phyloP scores from a whole-genome alignment of 92 coral and sea anemone species.

The Paramuricea clavata region DNA sequence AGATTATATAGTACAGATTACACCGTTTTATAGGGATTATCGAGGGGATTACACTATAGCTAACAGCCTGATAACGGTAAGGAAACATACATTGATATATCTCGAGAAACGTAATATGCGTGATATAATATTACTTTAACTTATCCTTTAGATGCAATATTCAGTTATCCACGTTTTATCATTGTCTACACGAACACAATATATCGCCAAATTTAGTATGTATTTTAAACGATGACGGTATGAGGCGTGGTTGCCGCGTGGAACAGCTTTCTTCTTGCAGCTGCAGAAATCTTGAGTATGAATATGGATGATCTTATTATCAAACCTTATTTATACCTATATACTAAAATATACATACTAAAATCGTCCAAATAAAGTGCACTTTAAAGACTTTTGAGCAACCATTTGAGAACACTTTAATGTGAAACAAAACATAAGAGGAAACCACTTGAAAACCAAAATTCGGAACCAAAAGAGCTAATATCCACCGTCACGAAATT shows the following conservation, averaged over 20 bases:
- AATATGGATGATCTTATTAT: neutral
- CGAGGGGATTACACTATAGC: too few relatives aligned
- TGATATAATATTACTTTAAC: neutral
- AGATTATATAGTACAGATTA: too few relatives aligned
- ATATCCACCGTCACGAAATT: neutral
- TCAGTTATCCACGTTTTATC: neutral
- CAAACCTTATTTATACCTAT: neutral
- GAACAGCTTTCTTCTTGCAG: neutral
- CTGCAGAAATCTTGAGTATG: neutral
- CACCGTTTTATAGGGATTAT: too few relatives aligned
- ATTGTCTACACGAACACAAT: neutral
- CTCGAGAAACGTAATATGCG: too few relatives aligned
- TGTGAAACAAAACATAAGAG: neutral
- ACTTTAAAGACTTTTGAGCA: constrained; percentile 1
- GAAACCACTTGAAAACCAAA: constrained; percentile 4
- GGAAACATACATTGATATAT: too few relatives aligned
- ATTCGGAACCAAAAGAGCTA: constrained; percentile 1
- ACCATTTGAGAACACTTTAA: constrained; percentile 1
- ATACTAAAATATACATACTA: neutral
- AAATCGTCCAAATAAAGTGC: neutral
- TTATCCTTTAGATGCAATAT: neutral
- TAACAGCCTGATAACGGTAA: too few relatives aligned
- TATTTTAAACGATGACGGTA: constrained; percentile 20
- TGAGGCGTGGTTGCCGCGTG: constrained; percentile 2
- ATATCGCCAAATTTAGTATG: neutral